These are phyloP conservation scores for Drosophila barbarae DNA, from an alignment of 2,888 invertebrate genomes.

Conservation along the genomic window DNA sequence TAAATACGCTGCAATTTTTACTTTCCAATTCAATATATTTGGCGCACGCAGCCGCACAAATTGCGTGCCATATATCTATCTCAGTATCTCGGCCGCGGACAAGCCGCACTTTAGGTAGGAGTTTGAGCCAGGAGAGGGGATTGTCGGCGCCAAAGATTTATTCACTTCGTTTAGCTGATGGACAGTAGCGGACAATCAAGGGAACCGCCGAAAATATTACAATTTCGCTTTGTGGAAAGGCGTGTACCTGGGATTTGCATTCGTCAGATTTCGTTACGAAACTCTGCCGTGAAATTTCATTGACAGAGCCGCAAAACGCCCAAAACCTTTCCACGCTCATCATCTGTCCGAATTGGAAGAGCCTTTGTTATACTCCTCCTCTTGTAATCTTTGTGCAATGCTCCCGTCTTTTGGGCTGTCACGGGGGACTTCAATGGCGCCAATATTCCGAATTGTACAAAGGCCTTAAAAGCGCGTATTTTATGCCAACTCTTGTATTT, in stretches of 20 bases:
- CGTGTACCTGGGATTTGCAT: slow-evolving; percentile 52
- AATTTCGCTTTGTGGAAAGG: slow-evolving; percentile 44
- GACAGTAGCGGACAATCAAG: slow-evolving; percentile 43
- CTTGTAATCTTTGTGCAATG: slow-evolving; percentile 47
- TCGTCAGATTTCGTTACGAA: slow-evolving; percentile 49
- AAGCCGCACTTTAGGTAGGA: slow-evolving; percentile 19
- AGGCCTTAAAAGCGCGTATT: slow-evolving; percentile 19
- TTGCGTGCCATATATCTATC: slow-evolving; percentile 41
- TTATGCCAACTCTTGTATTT: slow-evolving; percentile 21
- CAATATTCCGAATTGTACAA: slow-evolving; percentile 15
- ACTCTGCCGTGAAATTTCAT: slow-evolving; percentile 45
- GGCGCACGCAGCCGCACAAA: slow-evolving; percentile 52
- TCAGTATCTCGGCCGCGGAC: slow-evolving; percentile 27
- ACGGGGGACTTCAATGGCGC: slow-evolving; percentile 30
- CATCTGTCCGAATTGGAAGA: slow-evolving; percentile 41
- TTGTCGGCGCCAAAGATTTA: slow-evolving; percentile 45
- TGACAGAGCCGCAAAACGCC: slow-evolving; percentile 55
- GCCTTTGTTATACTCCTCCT: slow-evolving; percentile 38
- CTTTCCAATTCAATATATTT: slow-evolving; percentile 71
- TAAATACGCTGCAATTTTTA: slow-evolving; percentile 66
- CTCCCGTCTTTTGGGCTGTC: slow-evolving; percentile 37
- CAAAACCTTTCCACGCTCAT: slow-evolving; percentile 54
- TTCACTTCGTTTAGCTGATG: slow-evolving; percentile 44
- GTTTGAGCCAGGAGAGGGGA: slow-evolving; percentile 7
- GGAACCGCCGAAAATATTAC: slow-evolving; percentile 40